Base-by-base conservation (phyloP, 2,113 vertebrate genomes). In the Clupea harengus region DNA sequence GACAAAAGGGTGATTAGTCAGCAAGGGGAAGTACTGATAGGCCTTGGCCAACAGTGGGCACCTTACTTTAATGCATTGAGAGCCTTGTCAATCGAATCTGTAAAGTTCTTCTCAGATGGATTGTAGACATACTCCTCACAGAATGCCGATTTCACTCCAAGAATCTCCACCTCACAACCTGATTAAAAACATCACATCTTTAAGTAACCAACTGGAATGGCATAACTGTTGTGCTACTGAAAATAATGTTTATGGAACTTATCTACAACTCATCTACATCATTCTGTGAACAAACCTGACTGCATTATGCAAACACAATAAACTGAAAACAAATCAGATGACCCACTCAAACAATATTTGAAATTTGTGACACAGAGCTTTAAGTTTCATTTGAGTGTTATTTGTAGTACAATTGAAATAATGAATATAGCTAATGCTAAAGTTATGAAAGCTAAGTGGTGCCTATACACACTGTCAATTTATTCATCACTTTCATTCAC, bases 141-240 rank as follows among this genome's bases (percentile, higher is more conserved):
- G 85, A 96, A 96, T 22, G 94, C 93, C 22, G 98, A 96, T 86
- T 90, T 94, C 64, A 97, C 93, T 45, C 96, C 95, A 84, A 97
- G 95, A 93, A 99, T 99, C 93, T 97, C 94, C 0, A 98, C 97
- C 89, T 99, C 98, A 0, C 98, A 99, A 85, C 98, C 98, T 99
- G 84, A 0, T 47, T 52, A 32, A 0, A 90, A 89, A 1, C 90
- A 90, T 89, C 83, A 85, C 0, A 72, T 4, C 60, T 64, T n/a
- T 9, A 64, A n/a, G 60, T 25, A 9, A n/a, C 39, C 39, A 39
- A 39, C 39, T 39, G 39, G 39, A 39, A 2, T 39, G 39, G 39
- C 39, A 39, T 39, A 39, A 39, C 39, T 39, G 39, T 39, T 39
- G 2, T 39, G 39, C 39, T 39, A 39, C 39, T 39, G 39, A 39